A percentile compares a stretch with the other conserved stretches of the same genome.
These are phyloP conservation scores for Dipodomys stephensi DNA, from an alignment of 2,113 vertebrate genomes.

Conservation along the genomic window DNA sequence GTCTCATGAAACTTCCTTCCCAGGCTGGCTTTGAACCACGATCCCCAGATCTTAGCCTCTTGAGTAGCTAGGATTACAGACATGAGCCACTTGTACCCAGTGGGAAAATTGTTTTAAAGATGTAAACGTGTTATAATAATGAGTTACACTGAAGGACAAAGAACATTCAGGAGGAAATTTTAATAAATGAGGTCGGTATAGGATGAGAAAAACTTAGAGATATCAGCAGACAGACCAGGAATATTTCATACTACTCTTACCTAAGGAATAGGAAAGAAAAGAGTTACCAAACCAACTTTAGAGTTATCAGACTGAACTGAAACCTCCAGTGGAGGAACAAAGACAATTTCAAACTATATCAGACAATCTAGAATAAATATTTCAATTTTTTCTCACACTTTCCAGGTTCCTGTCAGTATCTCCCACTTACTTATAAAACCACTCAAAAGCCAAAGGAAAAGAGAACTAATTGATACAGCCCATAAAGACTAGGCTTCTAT, in stretches of 20 bases:
- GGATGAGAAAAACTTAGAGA: conserved; percentile 8
- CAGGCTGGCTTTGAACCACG: no score
- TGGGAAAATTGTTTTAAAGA: conserved; percentile 1
- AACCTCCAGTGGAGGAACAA: conserved; percentile 2
- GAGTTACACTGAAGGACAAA: background rate
- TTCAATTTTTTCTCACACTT: background rate
- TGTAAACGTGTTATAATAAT: background rate
- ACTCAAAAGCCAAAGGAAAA: conserved; percentile 21
- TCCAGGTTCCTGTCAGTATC: conserved; percentile 20
- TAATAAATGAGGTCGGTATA: conserved; percentile 36
- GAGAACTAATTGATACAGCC: background rate
- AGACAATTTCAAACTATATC: conserved; percentile 21
- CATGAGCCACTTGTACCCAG: no score
- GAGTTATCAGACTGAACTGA: background rate
- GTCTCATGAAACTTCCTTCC: no score
- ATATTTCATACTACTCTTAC: background rate
- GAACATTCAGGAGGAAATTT: background rate
- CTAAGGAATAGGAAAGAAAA: background rate
- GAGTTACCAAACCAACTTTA: conserved; percentile 17
- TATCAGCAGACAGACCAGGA: background rate
- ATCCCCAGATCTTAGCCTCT: no score
- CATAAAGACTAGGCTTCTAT: background rate
- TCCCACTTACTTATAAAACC: background rate
- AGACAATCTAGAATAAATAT: background rate
- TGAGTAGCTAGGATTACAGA: no score